Conservation (phyloP, 2,888 invertebrate genomes). For the Drosophila sordidula region DNA sequence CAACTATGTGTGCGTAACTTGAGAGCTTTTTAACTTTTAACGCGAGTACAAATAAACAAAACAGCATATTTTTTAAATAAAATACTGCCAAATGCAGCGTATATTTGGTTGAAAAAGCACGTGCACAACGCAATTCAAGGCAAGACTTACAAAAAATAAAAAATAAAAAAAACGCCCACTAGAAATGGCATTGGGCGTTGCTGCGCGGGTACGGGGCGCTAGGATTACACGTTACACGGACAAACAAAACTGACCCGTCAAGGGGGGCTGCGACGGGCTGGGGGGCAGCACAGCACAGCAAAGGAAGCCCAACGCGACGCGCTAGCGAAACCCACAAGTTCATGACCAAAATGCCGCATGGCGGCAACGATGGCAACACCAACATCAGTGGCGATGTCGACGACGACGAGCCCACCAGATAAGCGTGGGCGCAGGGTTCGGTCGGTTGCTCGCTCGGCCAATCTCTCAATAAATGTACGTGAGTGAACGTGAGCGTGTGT, state of each 20-base stretch:
- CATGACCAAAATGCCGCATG: slow-evolving; percentile 77
- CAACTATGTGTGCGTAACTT: slow-evolving; percentile 30
- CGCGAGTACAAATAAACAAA: slow-evolving; percentile 27
- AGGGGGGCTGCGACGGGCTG: background rate
- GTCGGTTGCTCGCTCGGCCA: slow-evolving; percentile 36
- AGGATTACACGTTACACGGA: background rate
- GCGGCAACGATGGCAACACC: slow-evolving; percentile 23
- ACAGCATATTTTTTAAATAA: slow-evolving; percentile 19
- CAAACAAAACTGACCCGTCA: slow-evolving; percentile 32
- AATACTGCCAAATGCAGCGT: background rate
- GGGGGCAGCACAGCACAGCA: slow-evolving; percentile 1
- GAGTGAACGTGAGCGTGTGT: slow-evolving; percentile 6
- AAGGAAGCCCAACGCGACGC: slow-evolving; percentile 27
- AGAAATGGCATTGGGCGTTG: slow-evolving; percentile 22
- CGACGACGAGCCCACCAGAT: slow-evolving; percentile 46
- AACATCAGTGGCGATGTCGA: slow-evolving; percentile 23
- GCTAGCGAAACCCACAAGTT: slow-evolving; percentile 62
- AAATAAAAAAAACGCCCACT: slow-evolving; percentile 7
- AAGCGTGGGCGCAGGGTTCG: slow-evolving; percentile 58
- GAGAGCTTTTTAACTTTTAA: slow-evolving; percentile 28
- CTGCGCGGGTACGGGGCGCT: background rate
- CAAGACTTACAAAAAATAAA: background rate
- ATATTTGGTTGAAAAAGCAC: slow-evolving; percentile 14
- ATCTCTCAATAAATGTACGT: slow-evolving; percentile 26
- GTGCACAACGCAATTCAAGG: slow-evolving; percentile 18